Evolutionary conservation across 1,140 invertebrate species (phyloP).

Genomic region (Anadara kagoshimensis): DNA sequence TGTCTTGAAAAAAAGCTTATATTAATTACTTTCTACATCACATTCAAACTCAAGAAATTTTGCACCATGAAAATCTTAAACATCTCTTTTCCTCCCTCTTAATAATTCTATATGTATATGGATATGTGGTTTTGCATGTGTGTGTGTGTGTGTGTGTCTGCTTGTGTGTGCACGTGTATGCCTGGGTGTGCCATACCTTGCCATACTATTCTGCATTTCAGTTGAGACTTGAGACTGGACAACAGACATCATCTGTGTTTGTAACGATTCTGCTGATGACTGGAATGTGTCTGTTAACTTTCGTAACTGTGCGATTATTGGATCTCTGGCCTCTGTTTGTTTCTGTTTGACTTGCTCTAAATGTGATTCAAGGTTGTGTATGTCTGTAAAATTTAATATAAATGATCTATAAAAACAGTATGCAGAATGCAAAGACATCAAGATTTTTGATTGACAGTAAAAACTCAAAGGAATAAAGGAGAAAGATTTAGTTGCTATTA

Average conservation of each 20-base stretch:
- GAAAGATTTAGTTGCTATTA: no score
- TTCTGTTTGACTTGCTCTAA: conserved; percentile 65
- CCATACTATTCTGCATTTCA: conserved; percentile 49
- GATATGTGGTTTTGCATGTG: no score
- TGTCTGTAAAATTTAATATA: conserved; percentile 1
- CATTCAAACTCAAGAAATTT: no score
- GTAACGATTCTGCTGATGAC: conserved; percentile 47
- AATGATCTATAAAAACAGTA: background rate
- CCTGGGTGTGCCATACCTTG: conserved; percentile 35
- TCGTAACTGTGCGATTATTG: conserved; percentile 59
- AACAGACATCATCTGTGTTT: conserved; percentile 47
- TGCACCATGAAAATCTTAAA: no score
- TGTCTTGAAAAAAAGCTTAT: no score
- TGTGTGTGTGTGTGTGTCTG: no score
- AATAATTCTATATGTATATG: no score
- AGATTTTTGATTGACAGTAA: background rate
- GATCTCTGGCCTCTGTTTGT: conserved; percentile 63
- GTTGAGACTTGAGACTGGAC: conserved; percentile 53
- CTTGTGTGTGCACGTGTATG: no score
- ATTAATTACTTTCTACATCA: no score
- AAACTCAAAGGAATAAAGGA: background rate
- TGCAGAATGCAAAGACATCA: background rate
- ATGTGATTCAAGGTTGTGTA: conserved; percentile 72
- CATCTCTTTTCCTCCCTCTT: no score
- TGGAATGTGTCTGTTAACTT: conserved; percentile 59